A percentile compares a stretch with the other conserved stretches of the same genome.
Evolutionary conservation across 1,140 invertebrate genomes (phyloP).

Genomic region (Sipha flava): DNA sequence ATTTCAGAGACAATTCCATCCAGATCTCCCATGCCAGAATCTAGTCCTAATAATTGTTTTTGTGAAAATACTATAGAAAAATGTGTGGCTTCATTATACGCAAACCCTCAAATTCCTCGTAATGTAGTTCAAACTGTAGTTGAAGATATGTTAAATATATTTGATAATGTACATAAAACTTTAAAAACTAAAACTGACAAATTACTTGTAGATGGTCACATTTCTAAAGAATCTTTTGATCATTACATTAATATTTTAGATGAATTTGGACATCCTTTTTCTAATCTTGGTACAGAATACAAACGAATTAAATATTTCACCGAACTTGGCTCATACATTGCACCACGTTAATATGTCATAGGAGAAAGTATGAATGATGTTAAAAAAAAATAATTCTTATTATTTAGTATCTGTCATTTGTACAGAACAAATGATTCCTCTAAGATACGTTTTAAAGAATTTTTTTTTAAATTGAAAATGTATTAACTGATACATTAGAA

Average conservation of each 20-base stretch:
- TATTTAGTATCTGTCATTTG: background rate
- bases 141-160: background rate
- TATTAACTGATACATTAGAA: background rate
- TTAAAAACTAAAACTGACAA: background rate
- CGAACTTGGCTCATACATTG: background rate
- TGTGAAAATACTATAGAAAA: background rate
- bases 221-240: background rate
- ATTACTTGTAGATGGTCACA: background rate
- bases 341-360: background rate
- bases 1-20: background rate
- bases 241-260: background rate
- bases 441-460: background rate
- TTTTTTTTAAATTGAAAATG: background rate
- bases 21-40: background rate
- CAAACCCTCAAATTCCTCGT: background rate
- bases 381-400: background rate
- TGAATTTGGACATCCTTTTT: background rate
- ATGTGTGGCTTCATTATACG: background rate
- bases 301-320: background rate
- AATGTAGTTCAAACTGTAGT: background rate
- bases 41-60: background rate
- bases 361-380: background rate
- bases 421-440: background rate
- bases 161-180: background rate
- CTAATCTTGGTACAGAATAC: background rate